Base-by-base conservation (phyloP, 2,113 vertebrate genomes). In the Pica pica region DNA sequence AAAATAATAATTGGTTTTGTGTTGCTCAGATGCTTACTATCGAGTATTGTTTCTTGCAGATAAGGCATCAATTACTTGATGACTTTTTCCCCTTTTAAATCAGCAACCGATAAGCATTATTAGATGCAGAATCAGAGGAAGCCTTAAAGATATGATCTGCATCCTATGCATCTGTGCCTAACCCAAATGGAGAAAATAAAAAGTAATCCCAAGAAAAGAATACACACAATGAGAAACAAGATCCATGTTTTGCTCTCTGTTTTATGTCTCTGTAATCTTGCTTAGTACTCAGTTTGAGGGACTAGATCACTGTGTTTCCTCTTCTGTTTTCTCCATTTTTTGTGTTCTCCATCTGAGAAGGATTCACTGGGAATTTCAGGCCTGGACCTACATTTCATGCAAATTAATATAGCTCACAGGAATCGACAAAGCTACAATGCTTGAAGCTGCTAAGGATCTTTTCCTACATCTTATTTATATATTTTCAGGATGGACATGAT, bases 71-170 rank as follows among this genome's bases (percentile, higher is more conserved):
- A 55, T 93, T 87, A 57, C 90, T 81, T 23, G 14, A 64, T 84
- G 61, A 85, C 56, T 97, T 83, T 87, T 84, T 14, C 67, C 64
- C 57, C 42, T 95, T 97, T 88, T 74, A 95, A 94, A 81, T 78
- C 39, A 87, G n/a, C 61, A 74, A 73, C 37, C 67, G 83, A 75
- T 87, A 87, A 75, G 47, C 74, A 84, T 41, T 76, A 83, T 82
- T 64, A 84, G 63, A 89, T 95, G 71, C 68, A 55, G 69, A 89
- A 93, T 94, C 28, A 92, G 57, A 87, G 55, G 16, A 13, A 83
- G 12, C 79, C 24, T 70, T 90, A 76, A 95, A 93, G 70, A 88
- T 87, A 69, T 22, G 33, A 49, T 89, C 44, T 89, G 81, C 24
- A 68, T 74, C 61, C n/a, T 87, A 16, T 61, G 21, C 24, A 57